A percentile compares a stretch with the other conserved stretches of the same genome.
phyloP scores from a whole-genome alignment of 1,140 invertebrate genomes.

The Habropoda laboriosa region DNA sequence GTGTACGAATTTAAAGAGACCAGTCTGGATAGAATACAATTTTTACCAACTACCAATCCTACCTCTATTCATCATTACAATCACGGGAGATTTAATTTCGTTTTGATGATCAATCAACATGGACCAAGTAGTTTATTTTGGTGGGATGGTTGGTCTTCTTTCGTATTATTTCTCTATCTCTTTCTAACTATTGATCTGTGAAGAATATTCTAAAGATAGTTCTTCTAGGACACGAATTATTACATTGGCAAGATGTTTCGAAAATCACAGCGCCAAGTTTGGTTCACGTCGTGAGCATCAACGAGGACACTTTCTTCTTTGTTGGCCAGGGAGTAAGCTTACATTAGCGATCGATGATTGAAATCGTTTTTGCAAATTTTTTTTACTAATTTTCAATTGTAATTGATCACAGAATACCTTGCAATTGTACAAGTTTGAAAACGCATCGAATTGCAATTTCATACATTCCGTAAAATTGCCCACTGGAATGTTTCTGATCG shows the following conservation, averaged over 20 bases:
- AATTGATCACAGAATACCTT: conserved; percentile 55
- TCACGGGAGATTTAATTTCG: conserved; percentile 48
- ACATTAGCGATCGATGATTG: background rate
- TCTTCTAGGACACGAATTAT: conserved; percentile 60
- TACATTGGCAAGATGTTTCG: conserved; percentile 58
- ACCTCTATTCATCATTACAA: conserved; percentile 58
- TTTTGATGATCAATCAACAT: conserved; percentile 55
- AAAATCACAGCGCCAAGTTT: conserved; percentile 50
- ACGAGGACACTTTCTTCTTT: conserved; percentile 64
- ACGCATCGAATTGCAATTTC: conserved; percentile 31
- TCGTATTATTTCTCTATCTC: background rate
- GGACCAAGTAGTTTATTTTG: conserved; percentile 54
- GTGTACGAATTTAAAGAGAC: conserved; percentile 63
- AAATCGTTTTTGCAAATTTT: background rate
- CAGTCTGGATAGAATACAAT: conserved; percentile 52
- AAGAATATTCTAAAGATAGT: background rate
- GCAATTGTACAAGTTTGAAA: conserved; percentile 59
- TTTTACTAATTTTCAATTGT: background rate
- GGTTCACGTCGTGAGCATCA: conserved; percentile 44
- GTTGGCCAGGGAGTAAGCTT: conserved; percentile 51
- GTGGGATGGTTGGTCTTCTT: conserved; percentile 65
- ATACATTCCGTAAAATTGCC: conserved; percentile 27
- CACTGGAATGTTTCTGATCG: conserved; percentile 39
- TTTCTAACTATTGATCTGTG: background rate
- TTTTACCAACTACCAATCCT: conserved; percentile 55